phyloP scores from a whole-genome alignment of 2,888 invertebrate genomes.

The Morpho helenor region DNA sequence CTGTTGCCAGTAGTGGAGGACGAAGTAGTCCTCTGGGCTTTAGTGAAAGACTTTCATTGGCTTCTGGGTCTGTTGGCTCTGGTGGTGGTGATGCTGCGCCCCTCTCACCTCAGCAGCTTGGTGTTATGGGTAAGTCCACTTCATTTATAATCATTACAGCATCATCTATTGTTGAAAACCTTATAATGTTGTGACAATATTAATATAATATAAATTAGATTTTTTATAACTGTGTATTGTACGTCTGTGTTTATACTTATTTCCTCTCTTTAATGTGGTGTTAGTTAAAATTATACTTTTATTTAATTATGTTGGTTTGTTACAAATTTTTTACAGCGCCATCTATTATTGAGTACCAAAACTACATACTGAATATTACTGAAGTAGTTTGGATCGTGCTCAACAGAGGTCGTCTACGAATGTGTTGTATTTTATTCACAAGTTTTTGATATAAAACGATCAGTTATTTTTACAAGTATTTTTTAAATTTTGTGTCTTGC shows the following conservation, averaged over 20 bases:
- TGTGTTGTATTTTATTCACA: no score
- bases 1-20: conserved; percentile 84
- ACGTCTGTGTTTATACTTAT: no score
- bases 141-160: conserved; percentile 15
- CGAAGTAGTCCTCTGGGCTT: conserved; percentile 79
- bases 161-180: conserved; percentile 36
- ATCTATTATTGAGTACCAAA: conserved; percentile 50
- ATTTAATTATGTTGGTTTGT: conserved; percentile 6
- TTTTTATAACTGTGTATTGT: no score
- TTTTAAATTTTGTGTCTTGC: no score
- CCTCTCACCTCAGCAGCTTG: conserved; percentile 91
- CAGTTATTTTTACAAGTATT: no score
- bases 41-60: conserved; percentile 83
- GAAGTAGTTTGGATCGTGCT: conserved; percentile 1
- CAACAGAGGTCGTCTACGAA: conserved; percentile 27
- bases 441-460: no score
- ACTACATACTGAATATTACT: conserved; percentile 17
- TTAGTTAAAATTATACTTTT: neutral
- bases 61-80: conserved; percentile 82
- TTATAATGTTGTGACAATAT: neutral
- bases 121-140: conserved; percentile 89
- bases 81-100: conserved; percentile 80
- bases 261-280: no score
- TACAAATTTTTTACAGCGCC: conserved; percentile 43
- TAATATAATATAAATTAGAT: neutral